These are phyloP conservation scores for Proctacanthus coquilletti DNA, from an alignment of 1,140 invertebrate genomes.

Conservation along the genomic window DNA sequence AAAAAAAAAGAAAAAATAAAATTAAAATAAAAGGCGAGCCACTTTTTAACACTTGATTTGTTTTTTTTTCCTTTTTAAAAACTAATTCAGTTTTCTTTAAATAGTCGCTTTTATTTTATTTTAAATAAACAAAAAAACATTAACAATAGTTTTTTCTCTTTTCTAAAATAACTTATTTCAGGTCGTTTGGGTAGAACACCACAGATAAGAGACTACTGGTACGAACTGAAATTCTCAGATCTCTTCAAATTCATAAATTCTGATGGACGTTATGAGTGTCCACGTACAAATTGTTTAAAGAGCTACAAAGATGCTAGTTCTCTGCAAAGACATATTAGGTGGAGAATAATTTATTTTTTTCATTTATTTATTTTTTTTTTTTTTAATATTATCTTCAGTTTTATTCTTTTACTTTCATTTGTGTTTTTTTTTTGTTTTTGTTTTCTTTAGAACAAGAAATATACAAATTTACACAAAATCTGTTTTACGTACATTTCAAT, in stretches of 20 bases:
- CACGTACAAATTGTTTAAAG: constrained; percentile 29
- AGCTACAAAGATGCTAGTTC: constrained; percentile 31
- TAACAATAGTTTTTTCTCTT: background rate
- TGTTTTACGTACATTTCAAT: background rate
- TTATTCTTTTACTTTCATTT: constrained; percentile 1
- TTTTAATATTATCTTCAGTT: constrained; percentile 3
- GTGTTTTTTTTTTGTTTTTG: constrained; percentile 2
- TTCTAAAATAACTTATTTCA: constrained; percentile 1
- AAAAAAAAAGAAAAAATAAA: too few relatives aligned
- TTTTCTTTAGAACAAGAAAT: background rate
- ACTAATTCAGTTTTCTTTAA: background rate
- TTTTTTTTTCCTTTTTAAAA: background rate
- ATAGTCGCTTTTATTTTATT: background rate
- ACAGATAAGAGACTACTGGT: constrained; percentile 27
- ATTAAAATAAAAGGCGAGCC: too few relatives aligned
- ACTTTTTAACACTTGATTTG: background rate
- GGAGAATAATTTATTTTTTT: constrained; percentile 11
- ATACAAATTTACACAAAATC: background rate
- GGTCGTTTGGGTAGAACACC: background rate
- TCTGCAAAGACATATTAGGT: constrained; percentile 35
- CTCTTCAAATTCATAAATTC: constrained; percentile 29
- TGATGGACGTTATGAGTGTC: constrained; percentile 30
- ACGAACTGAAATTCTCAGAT: constrained; percentile 29
- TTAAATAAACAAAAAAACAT: background rate
- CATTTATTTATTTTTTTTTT: background rate